phyloP scores from a whole-genome alignment of 2,797 vertebrate genomes.

The Glossophaga mutica region DNA sequence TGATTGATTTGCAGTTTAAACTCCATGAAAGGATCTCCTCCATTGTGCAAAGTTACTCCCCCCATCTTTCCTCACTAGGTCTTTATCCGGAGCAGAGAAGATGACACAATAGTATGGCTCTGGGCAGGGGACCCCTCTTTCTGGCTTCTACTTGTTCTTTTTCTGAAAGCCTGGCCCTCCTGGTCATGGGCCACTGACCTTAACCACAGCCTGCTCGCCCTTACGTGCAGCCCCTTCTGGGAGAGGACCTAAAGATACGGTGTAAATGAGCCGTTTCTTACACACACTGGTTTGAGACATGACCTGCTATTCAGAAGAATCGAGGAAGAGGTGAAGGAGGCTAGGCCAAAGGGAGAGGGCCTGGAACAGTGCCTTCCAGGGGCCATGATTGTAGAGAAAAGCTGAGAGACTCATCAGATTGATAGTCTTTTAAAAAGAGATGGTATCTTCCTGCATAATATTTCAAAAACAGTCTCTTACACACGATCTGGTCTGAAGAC shows the following conservation, averaged over 20 bases:
- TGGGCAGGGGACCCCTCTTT: background rate
- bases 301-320: background rate
- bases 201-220: background rate
- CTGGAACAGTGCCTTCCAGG: background rate
- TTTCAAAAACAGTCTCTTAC: background rate
- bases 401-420: background rate
- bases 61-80: background rate
- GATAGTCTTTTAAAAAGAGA: background rate
- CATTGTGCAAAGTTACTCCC: background rate
- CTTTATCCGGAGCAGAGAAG: background rate
- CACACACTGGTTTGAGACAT: background rate
- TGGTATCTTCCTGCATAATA: background rate
- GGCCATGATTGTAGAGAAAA: background rate
- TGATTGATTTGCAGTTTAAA: background rate
- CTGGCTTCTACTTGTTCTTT: background rate
- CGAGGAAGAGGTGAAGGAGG: background rate
- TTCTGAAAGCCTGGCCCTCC: background rate
- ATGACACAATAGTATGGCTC: accelerated
- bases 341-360: background rate
- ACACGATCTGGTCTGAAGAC: background rate
- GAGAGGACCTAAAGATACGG: background rate
- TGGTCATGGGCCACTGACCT: background rate
- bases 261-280: background rate
- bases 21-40: background rate
- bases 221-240: no score